Conservation (phyloP, 2,797 vertebrate species). For the Leucoraja ocellata region DNA sequence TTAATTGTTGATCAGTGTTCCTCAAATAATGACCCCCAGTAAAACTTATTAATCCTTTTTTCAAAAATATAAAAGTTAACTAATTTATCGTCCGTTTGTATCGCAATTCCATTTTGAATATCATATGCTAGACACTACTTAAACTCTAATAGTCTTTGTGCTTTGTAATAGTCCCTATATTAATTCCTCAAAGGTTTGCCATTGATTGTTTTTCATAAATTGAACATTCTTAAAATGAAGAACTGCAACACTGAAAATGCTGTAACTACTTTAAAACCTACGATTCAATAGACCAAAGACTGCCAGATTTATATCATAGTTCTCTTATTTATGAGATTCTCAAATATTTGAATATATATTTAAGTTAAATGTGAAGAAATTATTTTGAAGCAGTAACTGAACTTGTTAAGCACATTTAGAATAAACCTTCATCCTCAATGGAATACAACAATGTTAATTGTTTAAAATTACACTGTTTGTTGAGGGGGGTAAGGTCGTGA, state of each 20-base stretch:
- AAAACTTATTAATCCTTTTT: neutral
- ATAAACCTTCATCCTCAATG: neutral
- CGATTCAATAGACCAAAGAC: conserved; percentile 35
- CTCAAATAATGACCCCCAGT: neutral
- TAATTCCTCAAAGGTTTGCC: neutral
- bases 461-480: neutral
- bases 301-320: conserved; percentile 42
- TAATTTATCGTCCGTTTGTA: neutral
- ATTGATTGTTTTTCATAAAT: neutral
- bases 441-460: neutral
- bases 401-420: conserved; percentile 28
- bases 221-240: neutral
- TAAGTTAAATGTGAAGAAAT: conserved; percentile 10
- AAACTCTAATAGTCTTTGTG: neutral
- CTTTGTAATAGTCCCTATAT: neutral
- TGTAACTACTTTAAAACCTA: too few species aligned
- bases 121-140: neutral
- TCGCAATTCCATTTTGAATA: neutral
- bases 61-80: neutral
- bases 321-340: neutral
- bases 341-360: conserved; percentile 35
- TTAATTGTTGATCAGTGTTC: neutral
- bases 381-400: conserved; percentile 44
- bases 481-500: neutral
- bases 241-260: too few species aligned